Evolutionary conservation across 2,888 invertebrate genomes (phyloP).

Genomic region (Eupithecia inturbata): DNA sequence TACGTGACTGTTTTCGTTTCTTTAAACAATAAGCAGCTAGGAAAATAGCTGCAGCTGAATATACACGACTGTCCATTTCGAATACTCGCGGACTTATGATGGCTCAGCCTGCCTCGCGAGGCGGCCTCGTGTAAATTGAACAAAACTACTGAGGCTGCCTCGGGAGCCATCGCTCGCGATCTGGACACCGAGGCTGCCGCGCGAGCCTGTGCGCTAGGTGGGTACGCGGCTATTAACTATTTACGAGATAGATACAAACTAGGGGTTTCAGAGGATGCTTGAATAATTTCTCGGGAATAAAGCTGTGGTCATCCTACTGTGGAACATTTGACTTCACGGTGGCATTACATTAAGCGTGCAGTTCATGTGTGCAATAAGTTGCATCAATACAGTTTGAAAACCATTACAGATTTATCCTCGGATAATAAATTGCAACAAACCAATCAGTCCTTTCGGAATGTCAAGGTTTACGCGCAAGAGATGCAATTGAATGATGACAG

Average conservation of each 20-base stretch:
- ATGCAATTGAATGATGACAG: constrained; percentile 2
- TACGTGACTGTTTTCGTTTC: no score
- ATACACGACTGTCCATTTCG: no score
- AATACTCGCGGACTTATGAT: no score
- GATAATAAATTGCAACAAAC: constrained; percentile 29
- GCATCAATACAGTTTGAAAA: constrained; percentile 15
- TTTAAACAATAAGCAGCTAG: no score
- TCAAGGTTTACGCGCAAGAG: constrained; percentile 20
- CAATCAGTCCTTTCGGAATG: constrained; percentile 23
- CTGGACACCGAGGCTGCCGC: no score
- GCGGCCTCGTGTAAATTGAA: no score
- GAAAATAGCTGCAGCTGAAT: no score
- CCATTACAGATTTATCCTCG: constrained; percentile 18
- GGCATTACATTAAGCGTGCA: constrained; percentile 17
- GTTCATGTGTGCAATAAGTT: constrained; percentile 20
- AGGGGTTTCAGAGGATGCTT: constrained; percentile 36
- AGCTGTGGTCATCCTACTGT: constrained; percentile 23
- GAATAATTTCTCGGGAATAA: constrained; percentile 33
- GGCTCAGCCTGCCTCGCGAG: no score
- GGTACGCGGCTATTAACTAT: no score
- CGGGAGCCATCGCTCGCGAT: no score
- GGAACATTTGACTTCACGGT: constrained; percentile 22
- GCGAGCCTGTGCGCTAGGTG: no score
- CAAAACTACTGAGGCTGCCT: no score
- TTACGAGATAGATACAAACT: constrained; percentile 38